phyloP scores from a whole-genome alignment of 2,113 vertebrate genomes.

The Alaudala cheleensis region DNA sequence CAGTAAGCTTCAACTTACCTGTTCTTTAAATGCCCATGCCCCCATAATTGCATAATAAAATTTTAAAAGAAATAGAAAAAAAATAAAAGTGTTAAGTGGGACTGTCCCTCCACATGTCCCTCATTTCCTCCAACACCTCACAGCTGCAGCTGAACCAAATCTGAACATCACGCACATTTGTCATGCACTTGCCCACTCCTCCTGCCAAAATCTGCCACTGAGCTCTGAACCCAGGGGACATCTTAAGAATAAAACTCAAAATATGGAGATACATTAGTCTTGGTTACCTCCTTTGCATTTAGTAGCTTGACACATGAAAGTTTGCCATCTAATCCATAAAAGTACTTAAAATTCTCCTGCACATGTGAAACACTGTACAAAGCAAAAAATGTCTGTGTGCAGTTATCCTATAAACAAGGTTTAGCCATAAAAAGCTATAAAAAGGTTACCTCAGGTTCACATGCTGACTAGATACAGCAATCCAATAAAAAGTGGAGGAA shows the following conservation, averaged over 20 bases:
- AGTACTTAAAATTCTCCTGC: neutral
- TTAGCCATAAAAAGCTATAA: neutral
- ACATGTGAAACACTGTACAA: neutral
- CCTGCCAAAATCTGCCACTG: neutral
- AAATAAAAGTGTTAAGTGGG: neutral
- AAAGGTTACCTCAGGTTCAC: neutral
- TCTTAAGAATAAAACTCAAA: neutral
- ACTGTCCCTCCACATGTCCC: accelerated
- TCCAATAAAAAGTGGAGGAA: neutral
- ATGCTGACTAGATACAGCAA: neutral
- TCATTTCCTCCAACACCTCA: neutral
- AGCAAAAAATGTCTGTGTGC: neutral
- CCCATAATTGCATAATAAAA: neutral
- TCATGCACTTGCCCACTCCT: neutral
- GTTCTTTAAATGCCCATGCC: neutral
- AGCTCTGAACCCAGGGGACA: neutral
- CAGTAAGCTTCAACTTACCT: neutral
- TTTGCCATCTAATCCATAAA: neutral
- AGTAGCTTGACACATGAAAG: neutral
- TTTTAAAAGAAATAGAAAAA: neutral
- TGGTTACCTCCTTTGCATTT: neutral
- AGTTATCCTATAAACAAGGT: neutral
- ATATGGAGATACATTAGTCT: neutral
- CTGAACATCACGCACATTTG: neutral
- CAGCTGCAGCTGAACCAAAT: neutral